A percentile compares a stretch with the other conserved stretches of the same genome.
These are phyloP conservation scores for Xiphydria camelus DNA, from an alignment of 2,888 invertebrate species.

Conservation along the genomic window DNA sequence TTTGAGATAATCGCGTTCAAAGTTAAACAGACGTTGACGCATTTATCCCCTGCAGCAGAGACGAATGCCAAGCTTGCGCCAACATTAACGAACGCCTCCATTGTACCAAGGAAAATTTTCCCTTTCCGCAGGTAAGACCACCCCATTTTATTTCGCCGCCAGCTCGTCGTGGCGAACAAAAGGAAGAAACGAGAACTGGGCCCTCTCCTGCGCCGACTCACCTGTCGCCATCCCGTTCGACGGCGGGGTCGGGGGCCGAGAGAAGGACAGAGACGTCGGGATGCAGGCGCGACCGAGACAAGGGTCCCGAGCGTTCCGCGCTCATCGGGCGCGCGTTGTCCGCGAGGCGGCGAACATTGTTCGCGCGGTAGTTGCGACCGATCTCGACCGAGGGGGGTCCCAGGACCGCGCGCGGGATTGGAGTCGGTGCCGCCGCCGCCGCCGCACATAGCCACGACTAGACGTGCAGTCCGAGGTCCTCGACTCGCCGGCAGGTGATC, in stretches of 20 bases:
- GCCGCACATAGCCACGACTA: too few species aligned
- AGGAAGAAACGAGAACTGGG: not conserved
- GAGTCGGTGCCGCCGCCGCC: too few species aligned
- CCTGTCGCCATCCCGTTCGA: not conserved
- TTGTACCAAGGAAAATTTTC: too few species aligned
- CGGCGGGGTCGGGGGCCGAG: constrained; percentile 1
- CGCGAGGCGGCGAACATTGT: not conserved
- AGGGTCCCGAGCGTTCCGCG: constrained; percentile 4
- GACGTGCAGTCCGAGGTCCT: too few species aligned
- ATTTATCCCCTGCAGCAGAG: too few species aligned
- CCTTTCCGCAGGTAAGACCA: too few species aligned
- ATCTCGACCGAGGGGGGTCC: not conserved
- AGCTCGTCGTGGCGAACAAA: too few species aligned
- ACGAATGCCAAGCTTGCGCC: too few species aligned
- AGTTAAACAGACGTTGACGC: too few species aligned
- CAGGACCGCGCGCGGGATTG: not conserved
- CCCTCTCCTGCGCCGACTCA: not conserved
- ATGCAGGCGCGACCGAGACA: not conserved
- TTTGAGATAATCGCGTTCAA: too few species aligned
- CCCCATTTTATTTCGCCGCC: too few species aligned
- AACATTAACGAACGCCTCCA: too few species aligned
- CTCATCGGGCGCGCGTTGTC: constrained; percentile 5
- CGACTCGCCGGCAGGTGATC: constrained; percentile 16
- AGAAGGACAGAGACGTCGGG: constrained; percentile 3
- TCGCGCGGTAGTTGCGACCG: not conserved